phyloP scores from a whole-genome alignment of 2,888 invertebrate genomes.

The Tanytarsus gracilentus region DNA sequence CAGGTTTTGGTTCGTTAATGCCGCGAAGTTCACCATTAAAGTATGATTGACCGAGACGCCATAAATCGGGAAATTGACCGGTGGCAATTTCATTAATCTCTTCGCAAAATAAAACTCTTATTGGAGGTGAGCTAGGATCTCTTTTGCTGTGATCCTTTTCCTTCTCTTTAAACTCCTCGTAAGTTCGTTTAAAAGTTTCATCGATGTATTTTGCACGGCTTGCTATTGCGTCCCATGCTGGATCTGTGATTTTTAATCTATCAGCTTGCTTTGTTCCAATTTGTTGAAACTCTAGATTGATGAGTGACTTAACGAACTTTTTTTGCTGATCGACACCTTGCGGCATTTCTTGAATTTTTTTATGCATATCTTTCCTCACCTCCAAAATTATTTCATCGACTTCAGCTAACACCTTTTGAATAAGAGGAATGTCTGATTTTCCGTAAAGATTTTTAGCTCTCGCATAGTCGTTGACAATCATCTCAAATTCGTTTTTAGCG shows the following conservation, averaged over 20 bases:
- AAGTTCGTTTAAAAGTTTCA: constrained; percentile 39
- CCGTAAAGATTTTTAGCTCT: constrained; percentile 92
- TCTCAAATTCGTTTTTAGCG: constrained; percentile 88
- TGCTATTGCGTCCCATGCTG: constrained; percentile 91
- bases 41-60: constrained; percentile 92
- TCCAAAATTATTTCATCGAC: constrained; percentile 80
- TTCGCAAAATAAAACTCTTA: constrained; percentile 67
- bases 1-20: constrained; percentile 63
- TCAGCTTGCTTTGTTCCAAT: constrained; percentile 37
- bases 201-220: constrained; percentile 72
- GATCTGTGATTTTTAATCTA: constrained; percentile 58
- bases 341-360: constrained; percentile 81
- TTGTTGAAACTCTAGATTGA: constrained; percentile 57
- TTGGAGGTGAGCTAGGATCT: constrained; percentile 45
- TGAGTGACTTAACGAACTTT: constrained; percentile 72
- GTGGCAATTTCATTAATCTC: constrained; percentile 67
- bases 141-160: constrained; percentile 33
- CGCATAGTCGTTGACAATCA: constrained; percentile 95
- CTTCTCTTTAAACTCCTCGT: constrained; percentile 39
- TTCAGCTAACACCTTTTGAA: constrained; percentile 80
- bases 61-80: constrained; percentile 78
- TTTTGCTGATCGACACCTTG: constrained; percentile 91
- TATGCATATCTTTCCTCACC: constrained; percentile 69
- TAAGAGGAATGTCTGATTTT: constrained; percentile 77
- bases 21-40: constrained; percentile 80